Conservation (phyloP, 2,113 vertebrate species). For the Proterorhinus semilunaris region DNA sequence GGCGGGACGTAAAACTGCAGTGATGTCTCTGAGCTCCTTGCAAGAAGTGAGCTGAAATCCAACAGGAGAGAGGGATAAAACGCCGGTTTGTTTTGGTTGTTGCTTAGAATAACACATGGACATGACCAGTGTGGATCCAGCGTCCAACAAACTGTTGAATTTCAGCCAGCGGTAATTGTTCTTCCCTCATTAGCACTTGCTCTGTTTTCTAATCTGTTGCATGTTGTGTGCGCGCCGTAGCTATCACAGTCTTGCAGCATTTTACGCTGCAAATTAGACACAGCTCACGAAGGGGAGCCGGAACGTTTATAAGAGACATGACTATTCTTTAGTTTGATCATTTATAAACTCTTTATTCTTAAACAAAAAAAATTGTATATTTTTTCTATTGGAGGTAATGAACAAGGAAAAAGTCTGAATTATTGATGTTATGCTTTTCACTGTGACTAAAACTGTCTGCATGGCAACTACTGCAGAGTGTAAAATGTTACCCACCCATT, state of each 20-base stretch:
- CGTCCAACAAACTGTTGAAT: constrained; percentile 78
- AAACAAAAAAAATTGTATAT: too few species aligned
- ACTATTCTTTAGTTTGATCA: background rate
- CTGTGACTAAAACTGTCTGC: constrained; percentile 19
- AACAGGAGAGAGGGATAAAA: background rate
- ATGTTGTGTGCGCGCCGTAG: constrained; percentile 30
- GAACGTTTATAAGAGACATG: background rate
- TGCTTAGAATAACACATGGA: constrained; percentile 69
- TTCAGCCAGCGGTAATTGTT: constrained; percentile 78
- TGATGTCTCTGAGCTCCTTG: constrained; percentile 58
- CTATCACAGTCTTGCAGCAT: constrained; percentile 40
- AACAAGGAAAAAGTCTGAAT: constrained; percentile 63
- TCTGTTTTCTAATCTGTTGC: constrained; percentile 58
- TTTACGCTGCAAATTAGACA: constrained; percentile 28
- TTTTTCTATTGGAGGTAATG: constrained; percentile 5
- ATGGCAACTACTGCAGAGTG: constrained; percentile 21
- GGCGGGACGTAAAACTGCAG: constrained; percentile 47
- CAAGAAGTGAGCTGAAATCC: constrained; percentile 9
- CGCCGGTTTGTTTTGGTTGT: constrained; percentile 30
- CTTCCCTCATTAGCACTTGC: constrained; percentile 27
- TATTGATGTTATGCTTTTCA: constrained; percentile 63
- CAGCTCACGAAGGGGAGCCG: constrained; percentile 24
- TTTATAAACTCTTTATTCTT: background rate
- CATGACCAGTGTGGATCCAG: constrained; percentile 75
- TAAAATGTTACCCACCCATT: constrained; percentile 34